A percentile compares a stretch with the other conserved stretches of the same genome.
Conservation (phyloP, 2,113 vertebrate species). For the Sander lucioperca region DNA sequence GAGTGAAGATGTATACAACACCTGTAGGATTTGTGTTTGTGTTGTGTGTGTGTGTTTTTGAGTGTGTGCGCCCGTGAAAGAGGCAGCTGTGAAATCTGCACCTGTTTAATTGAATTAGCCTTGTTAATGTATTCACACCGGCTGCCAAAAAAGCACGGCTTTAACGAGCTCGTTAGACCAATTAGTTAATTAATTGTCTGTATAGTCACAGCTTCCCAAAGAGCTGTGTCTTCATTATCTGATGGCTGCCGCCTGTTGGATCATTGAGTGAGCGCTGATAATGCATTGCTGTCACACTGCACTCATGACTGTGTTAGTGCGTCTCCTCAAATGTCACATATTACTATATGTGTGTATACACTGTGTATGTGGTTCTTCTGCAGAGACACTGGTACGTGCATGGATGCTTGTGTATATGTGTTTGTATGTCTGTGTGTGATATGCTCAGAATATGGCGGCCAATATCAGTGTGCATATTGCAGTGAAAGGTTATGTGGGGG, state of each 20-base stretch:
- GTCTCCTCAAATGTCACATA: conserved; percentile 39
- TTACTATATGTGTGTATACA: conserved; percentile 29
- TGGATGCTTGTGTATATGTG: conserved; percentile 19
- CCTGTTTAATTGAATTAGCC: conserved; percentile 89
- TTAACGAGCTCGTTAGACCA: conserved; percentile 88
- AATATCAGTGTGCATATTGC: conserved; percentile 80
- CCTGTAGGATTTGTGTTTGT: conserved; percentile 76
- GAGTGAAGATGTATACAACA: conserved; percentile 70
- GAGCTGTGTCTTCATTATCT: conserved; percentile 87
- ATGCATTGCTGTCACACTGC: conserved; percentile 70
- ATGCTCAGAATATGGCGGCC: conserved; percentile 60
- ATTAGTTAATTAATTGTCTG: conserved; percentile 90
- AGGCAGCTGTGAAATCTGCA: conserved; percentile 86
- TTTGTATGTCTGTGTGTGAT: conserved; percentile 37
- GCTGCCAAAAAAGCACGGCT: conserved; percentile 84
- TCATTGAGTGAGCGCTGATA: conserved; percentile 77
- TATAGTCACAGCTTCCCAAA: conserved; percentile 78
- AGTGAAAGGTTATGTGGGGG: conserved; percentile 82
- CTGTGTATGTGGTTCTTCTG: conserved; percentile 9
- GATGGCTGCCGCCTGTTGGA: conserved; percentile 81
- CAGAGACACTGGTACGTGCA: not conserved
- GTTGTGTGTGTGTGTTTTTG: conserved; percentile 38
- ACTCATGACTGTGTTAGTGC: conserved; percentile 21
- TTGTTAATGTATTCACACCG: conserved; percentile 85
- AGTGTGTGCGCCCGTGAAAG: conserved; percentile 38